Evolutionary conservation across 1,140 invertebrate genomes (phyloP), one percentile per base, ranked within the genome.

Genomic region (Araneus ventricosus): DNA sequence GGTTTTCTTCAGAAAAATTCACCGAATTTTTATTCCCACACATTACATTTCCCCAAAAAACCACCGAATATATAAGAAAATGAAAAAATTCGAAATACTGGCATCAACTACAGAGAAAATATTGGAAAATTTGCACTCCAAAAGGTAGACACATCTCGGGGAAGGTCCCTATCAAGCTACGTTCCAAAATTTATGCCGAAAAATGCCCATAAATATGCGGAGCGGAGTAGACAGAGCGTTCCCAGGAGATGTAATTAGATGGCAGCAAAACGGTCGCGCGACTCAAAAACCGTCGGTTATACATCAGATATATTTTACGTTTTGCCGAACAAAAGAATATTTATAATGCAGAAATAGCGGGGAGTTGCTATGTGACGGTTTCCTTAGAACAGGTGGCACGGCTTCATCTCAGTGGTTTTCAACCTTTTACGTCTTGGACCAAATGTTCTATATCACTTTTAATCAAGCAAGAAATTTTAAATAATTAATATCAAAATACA

Each of bases 151-250:
- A 88, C 7, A 30, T n/a, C 10, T 39, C 10, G 57, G 5, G 30
- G 27, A 2, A 39, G 39, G 27, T 20, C 39, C 41, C 27, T 30
- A 79, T 30, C 39, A 79, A 75, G 70, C 41, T 63, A 4, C 22
- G 84, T n/a, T 79, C 24, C 27, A 80, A 79, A 91, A 91, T 91
- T 91, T 91, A 91, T 91, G 52, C 89, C 70, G 79, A 41, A 67
- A 91, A 91, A 91, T 84, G 45, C 45, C 34, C 70, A 91, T 91
- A 91, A 91, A 91, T 91, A 91, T 91, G 89, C 89, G 79, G 41
- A 27, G 20, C 34, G 24, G 8, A 61, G 30, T 17, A 57, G 41
- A 14, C 61, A 37, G n/a, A 30, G 30, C n/a, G 27, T n/a, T 84
- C 89, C 79, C 89, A 6, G 2, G 89, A 91, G 89, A 84, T 79